Percentiles rank a stretch among this genome's conserved stretches.
phyloP scores from a whole-genome alignment of 2,113 vertebrate genomes.

The Phylloscopus trochilus region DNA sequence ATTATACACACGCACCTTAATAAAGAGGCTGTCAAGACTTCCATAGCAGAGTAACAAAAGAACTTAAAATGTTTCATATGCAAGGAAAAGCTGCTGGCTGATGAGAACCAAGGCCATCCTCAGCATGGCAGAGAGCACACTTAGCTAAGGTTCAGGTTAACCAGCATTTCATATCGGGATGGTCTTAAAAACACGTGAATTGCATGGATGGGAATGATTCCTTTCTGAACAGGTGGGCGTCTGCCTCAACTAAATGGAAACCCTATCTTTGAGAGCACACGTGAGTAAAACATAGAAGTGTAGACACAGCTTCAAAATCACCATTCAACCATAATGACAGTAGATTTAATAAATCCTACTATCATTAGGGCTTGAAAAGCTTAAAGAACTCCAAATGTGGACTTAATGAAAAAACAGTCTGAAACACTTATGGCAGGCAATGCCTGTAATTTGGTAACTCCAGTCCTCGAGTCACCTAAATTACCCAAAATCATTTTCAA shows the following conservation, averaged over 20 bases:
- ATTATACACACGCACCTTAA: fast-evolving
- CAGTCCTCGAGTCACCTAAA: background rate
- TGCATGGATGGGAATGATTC: background rate
- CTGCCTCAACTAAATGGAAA: background rate
- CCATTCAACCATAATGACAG: background rate
- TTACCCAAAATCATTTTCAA: background rate
- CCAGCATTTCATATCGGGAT: fast-evolving
- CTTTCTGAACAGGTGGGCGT: background rate
- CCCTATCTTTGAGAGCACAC: background rate
- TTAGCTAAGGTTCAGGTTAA: background rate
- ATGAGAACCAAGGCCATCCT: background rate
- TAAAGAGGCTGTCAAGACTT: background rate
- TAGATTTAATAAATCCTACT: background rate
- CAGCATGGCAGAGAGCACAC: fast-evolving
- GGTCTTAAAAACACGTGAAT: background rate
- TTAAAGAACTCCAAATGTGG: background rate
- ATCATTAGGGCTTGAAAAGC: background rate
- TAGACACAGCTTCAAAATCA: background rate
- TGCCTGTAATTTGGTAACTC: background rate
- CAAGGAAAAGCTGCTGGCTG: background rate
- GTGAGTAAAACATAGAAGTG: fast-evolving
- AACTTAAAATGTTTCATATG: slow-evolving; percentile 28
- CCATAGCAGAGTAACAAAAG: slow-evolving; percentile 28
- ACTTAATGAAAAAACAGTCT: background rate
- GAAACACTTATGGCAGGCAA: background rate